These are phyloP conservation scores for Hyperoodon ampullatus DNA, from an alignment of 2,113 vertebrate genomes.

Conservation along the genomic window DNA sequence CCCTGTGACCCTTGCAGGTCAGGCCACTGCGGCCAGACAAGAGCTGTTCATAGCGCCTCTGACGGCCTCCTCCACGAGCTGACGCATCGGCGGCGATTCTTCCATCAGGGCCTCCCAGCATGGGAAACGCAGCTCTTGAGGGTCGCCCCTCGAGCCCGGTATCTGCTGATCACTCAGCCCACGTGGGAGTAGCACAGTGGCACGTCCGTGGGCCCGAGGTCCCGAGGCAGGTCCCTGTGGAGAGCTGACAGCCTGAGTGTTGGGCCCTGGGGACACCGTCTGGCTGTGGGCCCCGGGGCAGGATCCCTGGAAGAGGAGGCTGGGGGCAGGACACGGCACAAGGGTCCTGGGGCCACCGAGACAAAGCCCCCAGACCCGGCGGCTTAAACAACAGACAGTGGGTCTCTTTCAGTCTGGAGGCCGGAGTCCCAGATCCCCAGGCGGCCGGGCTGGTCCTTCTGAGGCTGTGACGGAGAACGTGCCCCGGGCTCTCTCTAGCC, in stretches of 20 bases:
- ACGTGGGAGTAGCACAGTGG: fast-evolving
- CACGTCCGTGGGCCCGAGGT: fast-evolving
- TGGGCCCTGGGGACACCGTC: background rate
- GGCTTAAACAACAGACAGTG: fast-evolving
- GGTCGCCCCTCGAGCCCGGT: background rate
- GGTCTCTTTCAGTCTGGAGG: background rate
- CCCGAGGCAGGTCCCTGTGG: fast-evolving
- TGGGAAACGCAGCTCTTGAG: fast-evolving
- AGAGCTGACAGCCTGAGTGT: background rate
- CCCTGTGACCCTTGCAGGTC: background rate
- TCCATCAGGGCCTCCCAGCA: fast-evolving
- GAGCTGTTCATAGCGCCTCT: fast-evolving
- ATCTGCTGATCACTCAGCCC: fast-evolving
- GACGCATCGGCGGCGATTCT: fast-evolving
- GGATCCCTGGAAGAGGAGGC: background rate
- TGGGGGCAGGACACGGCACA: fast-evolving
- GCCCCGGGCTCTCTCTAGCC: fast-evolving
- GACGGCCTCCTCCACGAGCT: background rate
- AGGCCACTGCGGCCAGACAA: too few relatives aligned
- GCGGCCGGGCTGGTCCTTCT: fast-evolving
- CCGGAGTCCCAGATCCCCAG: fast-evolving
- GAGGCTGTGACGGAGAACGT: background rate
- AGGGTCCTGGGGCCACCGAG: fast-evolving
- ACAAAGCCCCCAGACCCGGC: fast-evolving
- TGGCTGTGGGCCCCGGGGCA: background rate